Evolutionary conservation across 2,113 vertebrate species (phyloP).

Genomic region (Mionectes macconnelli): DNA sequence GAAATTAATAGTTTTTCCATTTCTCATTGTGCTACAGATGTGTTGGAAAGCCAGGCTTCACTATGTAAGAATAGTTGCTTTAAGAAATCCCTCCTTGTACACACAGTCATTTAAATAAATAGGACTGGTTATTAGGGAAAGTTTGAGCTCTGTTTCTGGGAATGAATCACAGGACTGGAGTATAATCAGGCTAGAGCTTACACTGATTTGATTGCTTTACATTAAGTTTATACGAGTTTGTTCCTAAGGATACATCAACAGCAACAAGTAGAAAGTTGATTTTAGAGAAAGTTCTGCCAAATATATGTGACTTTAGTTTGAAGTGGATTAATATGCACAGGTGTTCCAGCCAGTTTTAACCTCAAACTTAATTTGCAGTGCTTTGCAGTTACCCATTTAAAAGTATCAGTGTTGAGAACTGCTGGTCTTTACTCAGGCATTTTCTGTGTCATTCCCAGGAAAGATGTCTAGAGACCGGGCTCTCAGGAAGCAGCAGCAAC

Average conservation of each 20-base stretch:
- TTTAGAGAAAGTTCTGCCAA: background rate
- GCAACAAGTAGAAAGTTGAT: background rate
- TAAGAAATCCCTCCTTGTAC: background rate
- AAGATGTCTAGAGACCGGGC: slow-evolving; percentile 91
- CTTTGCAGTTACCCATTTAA: background rate
- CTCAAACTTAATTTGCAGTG: background rate
- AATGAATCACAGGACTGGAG: background rate
- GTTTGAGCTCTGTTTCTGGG: background rate
- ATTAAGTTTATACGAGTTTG: background rate
- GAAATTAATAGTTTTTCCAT: background rate
- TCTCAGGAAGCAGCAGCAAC: slow-evolving; percentile 90
- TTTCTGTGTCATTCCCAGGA: slow-evolving; percentile 75
- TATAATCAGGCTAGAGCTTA: background rate
- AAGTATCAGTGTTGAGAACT: background rate
- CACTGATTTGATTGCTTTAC: background rate
- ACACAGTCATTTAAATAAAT: background rate
- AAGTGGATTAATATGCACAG: background rate
- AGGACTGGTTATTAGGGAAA: background rate
- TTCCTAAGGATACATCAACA: background rate
- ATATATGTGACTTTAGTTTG: background rate
- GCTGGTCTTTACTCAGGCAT: background rate
- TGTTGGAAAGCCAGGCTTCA: background rate
- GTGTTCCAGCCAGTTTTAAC: background rate
- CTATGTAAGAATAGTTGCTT: background rate
- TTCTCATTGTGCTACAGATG: background rate